A percentile compares a stretch with the other conserved stretches of the same genome.
These are phyloP conservation scores for Semaprochilodus insignis DNA, from an alignment of 2,797 vertebrate genomes.

Conservation along the genomic window DNA sequence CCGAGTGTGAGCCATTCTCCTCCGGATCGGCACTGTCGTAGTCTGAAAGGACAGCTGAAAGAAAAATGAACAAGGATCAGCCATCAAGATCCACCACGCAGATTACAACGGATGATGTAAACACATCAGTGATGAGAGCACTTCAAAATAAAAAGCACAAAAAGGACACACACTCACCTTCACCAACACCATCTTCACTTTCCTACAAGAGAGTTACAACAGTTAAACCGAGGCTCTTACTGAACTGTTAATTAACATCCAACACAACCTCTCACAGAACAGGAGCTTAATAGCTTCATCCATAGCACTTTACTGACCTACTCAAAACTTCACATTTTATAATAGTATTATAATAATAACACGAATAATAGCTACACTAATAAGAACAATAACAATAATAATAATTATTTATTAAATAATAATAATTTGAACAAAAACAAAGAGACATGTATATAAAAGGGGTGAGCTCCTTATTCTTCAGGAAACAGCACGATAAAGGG, in stretches of 20 bases:
- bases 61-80: slow-evolving; percentile 32
- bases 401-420: not conserved
- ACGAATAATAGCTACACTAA: too few species aligned
- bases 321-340: not conserved
- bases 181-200: slow-evolving; percentile 94
- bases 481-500: not conserved
- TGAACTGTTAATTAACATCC: not conserved
- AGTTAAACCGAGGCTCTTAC: not conserved
- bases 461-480: not conserved
- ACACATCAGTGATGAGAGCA: not conserved
- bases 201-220: slow-evolving; percentile 78
- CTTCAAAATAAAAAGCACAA: not conserved
- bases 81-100: not conserved
- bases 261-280: not conserved
- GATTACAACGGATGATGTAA: not conserved
- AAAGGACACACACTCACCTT: slow-evolving; percentile 81
- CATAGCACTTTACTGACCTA: not conserved
- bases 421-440: not conserved
- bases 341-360: not conserved
- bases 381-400: not conserved
- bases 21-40: slow-evolving; percentile 93
- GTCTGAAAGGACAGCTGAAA: slow-evolving; percentile 92
- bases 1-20: slow-evolving; percentile 86
- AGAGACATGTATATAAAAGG: not conserved
- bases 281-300: not conserved